Evolutionary conservation across 2,113 vertebrate species (phyloP).

Genomic region (Grammatotria lemairii): DNA sequence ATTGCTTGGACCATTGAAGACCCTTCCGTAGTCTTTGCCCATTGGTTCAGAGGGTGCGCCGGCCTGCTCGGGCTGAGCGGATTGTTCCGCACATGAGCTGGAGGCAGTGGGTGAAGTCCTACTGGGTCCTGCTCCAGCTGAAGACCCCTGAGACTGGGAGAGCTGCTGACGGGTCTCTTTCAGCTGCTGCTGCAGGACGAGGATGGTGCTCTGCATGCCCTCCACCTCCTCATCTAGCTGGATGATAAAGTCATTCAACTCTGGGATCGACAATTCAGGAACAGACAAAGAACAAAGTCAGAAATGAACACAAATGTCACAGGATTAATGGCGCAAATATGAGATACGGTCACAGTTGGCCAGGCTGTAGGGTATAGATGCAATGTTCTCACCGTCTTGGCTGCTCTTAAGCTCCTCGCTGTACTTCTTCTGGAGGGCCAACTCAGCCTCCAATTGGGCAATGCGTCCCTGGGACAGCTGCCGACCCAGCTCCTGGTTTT

Average conservation of each 20-base stretch:
- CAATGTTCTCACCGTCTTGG: conserved; percentile 88
- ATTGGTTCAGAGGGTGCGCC: conserved; percentile 55
- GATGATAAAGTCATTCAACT: conserved; percentile 99
- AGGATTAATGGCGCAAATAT: neutral
- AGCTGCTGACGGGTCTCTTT: conserved; percentile 90
- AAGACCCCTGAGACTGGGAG: conserved; percentile 74
- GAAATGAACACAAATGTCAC: neutral
- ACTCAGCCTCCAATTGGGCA: conserved; percentile 97
- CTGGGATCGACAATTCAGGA: conserved; percentile 69
- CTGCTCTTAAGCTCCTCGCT: conserved; percentile 99
- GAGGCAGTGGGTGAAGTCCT: conserved; percentile 78
- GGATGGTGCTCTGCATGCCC: conserved; percentile 99
- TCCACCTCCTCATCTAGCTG: conserved; percentile 99
- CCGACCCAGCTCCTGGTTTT: conserved; percentile 98
- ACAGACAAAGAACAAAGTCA: neutral
- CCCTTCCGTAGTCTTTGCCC: conserved; percentile 87
- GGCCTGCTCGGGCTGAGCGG: conserved; percentile 73
- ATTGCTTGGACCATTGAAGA: conserved; percentile 94
- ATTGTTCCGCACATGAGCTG: conserved; percentile 73
- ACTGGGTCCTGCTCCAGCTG: conserved; percentile 74
- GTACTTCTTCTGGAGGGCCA: conserved; percentile 99
- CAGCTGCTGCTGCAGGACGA: conserved; percentile 94
- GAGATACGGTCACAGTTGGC: neutral
- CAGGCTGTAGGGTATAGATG: neutral
- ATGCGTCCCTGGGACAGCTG: conserved; percentile 99